Base-by-base conservation (phyloP, 1,140 invertebrate genomes). In the Forficula auricularia region DNA sequence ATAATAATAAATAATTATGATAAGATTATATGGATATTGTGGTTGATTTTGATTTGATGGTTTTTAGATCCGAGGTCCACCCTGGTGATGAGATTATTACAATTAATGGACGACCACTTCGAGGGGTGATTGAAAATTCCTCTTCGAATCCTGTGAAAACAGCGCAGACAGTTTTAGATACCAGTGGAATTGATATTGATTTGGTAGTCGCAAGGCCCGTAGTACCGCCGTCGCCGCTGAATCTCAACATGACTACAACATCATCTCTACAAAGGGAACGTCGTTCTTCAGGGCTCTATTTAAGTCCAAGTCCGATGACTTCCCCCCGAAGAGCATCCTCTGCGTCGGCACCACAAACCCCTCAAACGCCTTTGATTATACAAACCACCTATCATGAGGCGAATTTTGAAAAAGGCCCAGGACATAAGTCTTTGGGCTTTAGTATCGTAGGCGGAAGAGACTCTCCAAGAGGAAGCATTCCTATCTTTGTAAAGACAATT, bases 51-150 rank as follows among this genome's bases (percentile, higher is more conserved):
- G 19, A 42, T n/a, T 15, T 19, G 30, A 33, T n/a, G n/a, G n/a
- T n/a, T 27, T 27, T 27, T 27, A 27, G 22, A 27, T 4, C 4
- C 22, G 22, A 27, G 10, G 22, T 27, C 10, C 22, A 27, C 4
- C 22, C 22, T 35, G 81, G 81, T 4, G 85, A 89, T 61, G 83
- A 89, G 64, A 77, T 89, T 43, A 72, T 88, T 12, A 82, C 86
- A 59, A 82, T 88, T 7, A 87, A 88, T 58, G 82, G 82, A 2
- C 73, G 75, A 53, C 71, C 82, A 46, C 62, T 90, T 44, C 70
- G 79, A 38, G 83, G 79, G 0, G 62, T 87, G 42, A 10, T 27
- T 4, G 22, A 27, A 10, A 27, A 27, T 27, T 6, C 10, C 4
- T 10, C 4, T 27, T 27, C 22, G 10, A 72, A 75, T 39, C 76